Evolutionary conservation across 2,113 vertebrate species (phyloP), one percentile per base, ranked within the genome.

Genomic region (Myiagra hebetior): DNA sequence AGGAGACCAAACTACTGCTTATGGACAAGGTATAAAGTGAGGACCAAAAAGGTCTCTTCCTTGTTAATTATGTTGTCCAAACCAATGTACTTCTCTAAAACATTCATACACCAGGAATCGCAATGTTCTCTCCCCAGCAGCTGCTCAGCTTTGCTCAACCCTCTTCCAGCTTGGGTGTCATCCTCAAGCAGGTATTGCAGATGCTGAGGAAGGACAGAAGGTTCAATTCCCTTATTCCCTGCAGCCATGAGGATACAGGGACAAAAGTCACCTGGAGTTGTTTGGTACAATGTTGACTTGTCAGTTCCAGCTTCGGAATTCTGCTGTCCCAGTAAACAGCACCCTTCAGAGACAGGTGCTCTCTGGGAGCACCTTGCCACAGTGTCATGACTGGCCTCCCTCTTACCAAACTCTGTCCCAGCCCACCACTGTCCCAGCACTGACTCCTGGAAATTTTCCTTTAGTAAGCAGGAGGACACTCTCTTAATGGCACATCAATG

Each of bases 301-400:
- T 27, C 44, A 75, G 10, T 8, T 92, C 33, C 47, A 50, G 28
- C 27, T 67, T 60, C 63, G 69, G n/a, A 65, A 8, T 13, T 69
- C 39, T 56, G 19, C n/a, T 31, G n/a, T 81, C 23, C 31, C 0
- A 8, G 24, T 30, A 30, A 68, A 26, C 0, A 12, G 26, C 72
- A 80, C 8, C 10, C 12, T 89, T 91, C 41, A 63, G 67, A 76
- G 62, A 30, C 20, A 52, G n/a, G 15, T 6, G 15, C 53, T 60
- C 39, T 13, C 11, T 27, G 41, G 0, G 1, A n/a, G 5, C 23
- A 69, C 16, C 50, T 69, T 28, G 10, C 37, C 3, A 0, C 27
- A 21, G 16, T 1, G 6, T 33, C 1, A 1, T 0, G 1, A 39
- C 57, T 52, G 63, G 9, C 57, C 53, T 84, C 49, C 28, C 41